Conservation (phyloP, 2,113 vertebrate genomes). For the Brachyhypopomus occidentalis region DNA sequence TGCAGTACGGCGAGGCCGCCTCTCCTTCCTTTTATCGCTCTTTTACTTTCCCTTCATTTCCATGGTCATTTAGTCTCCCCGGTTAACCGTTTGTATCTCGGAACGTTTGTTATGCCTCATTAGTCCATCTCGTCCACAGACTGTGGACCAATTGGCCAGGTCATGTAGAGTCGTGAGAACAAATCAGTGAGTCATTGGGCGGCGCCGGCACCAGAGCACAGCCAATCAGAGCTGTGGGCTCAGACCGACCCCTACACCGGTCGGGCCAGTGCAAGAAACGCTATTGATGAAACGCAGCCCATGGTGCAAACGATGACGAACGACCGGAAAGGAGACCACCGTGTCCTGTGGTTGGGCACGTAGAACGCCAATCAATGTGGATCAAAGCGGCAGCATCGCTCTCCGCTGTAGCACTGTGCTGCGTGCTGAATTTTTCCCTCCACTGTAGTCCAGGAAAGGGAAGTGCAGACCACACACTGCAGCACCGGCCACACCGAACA, state of each 20-base stretch:
- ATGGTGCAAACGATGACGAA: background rate
- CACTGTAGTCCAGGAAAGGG: background rate
- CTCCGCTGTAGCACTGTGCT: too few species aligned
- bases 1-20: background rate
- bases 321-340: background rate
- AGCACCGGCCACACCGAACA: background rate
- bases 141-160: background rate
- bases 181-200: background rate
- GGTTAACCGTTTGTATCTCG: background rate
- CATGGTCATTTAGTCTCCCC: background rate
- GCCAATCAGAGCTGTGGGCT: background rate
- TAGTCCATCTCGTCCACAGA: background rate
- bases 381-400: background rate
- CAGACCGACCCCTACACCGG: background rate
- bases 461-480: background rate
- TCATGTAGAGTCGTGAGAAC: slow-evolving; percentile 23
- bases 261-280: background rate
- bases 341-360: background rate
- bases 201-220: background rate
- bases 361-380: background rate
- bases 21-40: background rate
- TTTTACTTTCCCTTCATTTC: background rate
- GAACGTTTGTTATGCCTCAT: background rate
- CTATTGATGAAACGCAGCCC: slow-evolving; percentile 14
- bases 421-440: too few species aligned